A percentile compares a stretch with the other conserved stretches of the same genome.
phyloP scores from a whole-genome alignment of 92 coral and sea anemone species.

The Porites divaricata region DNA sequence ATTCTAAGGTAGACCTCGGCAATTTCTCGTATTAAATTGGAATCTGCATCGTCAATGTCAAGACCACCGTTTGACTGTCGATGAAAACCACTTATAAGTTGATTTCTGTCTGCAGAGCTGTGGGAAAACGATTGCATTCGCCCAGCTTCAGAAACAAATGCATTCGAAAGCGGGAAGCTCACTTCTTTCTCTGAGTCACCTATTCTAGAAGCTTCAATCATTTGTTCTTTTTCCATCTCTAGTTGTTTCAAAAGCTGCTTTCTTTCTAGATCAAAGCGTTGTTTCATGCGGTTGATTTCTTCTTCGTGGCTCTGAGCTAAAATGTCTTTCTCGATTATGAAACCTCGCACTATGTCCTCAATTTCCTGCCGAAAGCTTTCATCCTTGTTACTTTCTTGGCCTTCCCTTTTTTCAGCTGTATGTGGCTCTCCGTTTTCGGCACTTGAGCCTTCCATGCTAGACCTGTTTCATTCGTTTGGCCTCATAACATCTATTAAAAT shows the following conservation, averaged over 20 bases:
- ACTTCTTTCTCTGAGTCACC: constrained; percentile 46
- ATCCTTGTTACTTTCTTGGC: constrained; percentile 19
- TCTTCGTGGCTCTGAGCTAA: constrained; percentile 91
- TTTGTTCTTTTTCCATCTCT: constrained; percentile 71
- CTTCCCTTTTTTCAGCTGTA: not conserved
- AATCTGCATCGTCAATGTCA: constrained; percentile 57
- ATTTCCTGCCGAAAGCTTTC: constrained; percentile 78
- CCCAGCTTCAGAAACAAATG: constrained; percentile 45
- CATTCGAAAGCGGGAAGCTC: constrained; percentile 41
- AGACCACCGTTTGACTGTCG: constrained; percentile 31
- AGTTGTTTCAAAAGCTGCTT: constrained; percentile 67
- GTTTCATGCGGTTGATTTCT: constrained; percentile 80
- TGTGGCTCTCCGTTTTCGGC: constrained; percentile 24
- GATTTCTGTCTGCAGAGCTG: not conserved
- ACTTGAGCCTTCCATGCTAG: constrained; percentile 23
- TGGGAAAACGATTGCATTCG: constrained; percentile 16
- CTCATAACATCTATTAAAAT: constrained; percentile 18
- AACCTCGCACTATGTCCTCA: constrained; percentile 89
- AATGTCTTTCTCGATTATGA: constrained; percentile 91
- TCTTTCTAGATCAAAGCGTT: constrained; percentile 72
- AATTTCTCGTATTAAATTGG: constrained; percentile 75
- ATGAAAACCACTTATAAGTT: not conserved
- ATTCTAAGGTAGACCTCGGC: constrained; percentile 89
- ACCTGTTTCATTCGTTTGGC: not conserved
- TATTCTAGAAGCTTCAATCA: constrained; percentile 61